Conservation (phyloP, 2,113 vertebrate genomes). For the Uropsilus gracilis region DNA sequence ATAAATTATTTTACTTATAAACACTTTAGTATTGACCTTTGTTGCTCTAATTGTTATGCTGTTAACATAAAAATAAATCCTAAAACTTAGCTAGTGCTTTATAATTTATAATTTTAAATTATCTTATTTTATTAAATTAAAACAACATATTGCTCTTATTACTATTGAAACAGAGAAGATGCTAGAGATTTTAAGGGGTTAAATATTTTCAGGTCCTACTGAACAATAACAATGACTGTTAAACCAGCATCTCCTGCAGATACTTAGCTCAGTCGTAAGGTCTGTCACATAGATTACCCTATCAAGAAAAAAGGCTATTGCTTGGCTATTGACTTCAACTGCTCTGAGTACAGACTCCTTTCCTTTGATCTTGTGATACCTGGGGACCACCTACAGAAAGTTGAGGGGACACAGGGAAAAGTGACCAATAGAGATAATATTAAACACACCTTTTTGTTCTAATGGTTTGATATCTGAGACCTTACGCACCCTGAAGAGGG, state of each 20-base stretch:
- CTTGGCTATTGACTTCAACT: not conserved
- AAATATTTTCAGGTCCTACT: not conserved
- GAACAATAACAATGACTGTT: not conserved
- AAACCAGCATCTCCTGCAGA: not conserved
- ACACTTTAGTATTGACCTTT: conserved; percentile 16
- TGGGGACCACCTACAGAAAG: not conserved
- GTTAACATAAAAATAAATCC: not conserved
- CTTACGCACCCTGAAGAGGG: not conserved
- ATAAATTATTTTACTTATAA: not conserved
- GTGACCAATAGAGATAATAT: not conserved
- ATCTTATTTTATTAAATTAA: too few relatives aligned
- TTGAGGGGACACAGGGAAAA: not conserved
- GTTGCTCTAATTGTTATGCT: not conserved
- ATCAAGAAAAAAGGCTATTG: not conserved
- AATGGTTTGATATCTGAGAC: not conserved
- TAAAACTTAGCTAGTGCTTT: not conserved
- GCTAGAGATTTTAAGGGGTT: not conserved
- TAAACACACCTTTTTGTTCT: not conserved
- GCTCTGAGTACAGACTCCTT: not conserved
- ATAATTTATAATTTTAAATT: too few relatives aligned
- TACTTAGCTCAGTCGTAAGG: not conserved
- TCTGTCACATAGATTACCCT: not conserved
- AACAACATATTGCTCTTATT: too few relatives aligned
- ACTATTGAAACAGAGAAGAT: not conserved
- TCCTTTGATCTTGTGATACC: not conserved